A percentile compares a stretch with the other conserved stretches of the same genome.
These are phyloP conservation scores for Carcina quercana DNA, from an alignment of 2,888 invertebrate genomes.

Conservation along the genomic window DNA sequence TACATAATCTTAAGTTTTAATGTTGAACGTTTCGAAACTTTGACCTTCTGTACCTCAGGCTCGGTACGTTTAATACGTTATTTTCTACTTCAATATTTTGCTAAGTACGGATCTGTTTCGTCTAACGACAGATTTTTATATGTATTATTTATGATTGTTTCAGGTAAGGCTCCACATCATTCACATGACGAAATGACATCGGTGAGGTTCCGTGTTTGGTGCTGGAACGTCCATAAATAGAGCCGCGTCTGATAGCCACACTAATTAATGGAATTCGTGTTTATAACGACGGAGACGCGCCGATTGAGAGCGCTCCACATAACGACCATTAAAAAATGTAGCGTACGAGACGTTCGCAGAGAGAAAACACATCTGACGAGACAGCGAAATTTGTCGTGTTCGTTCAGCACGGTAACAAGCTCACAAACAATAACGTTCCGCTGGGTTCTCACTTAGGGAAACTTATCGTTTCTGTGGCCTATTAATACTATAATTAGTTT, in stretches of 20 bases:
- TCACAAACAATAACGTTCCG: too few species aligned
- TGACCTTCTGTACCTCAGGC: slow-evolving; percentile 44
- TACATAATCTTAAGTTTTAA: slow-evolving; percentile 47
- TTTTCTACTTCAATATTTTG: slow-evolving; percentile 21
- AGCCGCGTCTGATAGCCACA: slow-evolving; percentile 15
- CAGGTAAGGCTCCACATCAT: slow-evolving; percentile 44
- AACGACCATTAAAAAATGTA: slow-evolving; percentile 18
- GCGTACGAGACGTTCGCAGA: slow-evolving; percentile 13
- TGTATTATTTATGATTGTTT: slow-evolving; percentile 36
- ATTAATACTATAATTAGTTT: too few species aligned
- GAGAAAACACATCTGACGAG: slow-evolving; percentile 15
- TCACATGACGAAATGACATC: slow-evolving; percentile 32
- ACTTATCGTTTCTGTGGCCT: too few species aligned
- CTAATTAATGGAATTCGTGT: slow-evolving; percentile 22
- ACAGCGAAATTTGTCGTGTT: not conserved
- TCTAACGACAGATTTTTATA: slow-evolving; percentile 1
- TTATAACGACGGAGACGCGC: slow-evolving; percentile 12
- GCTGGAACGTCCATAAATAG: slow-evolving; percentile 14
- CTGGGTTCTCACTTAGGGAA: too few species aligned
- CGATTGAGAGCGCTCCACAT: slow-evolving; percentile 17
- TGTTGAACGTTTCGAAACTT: slow-evolving; percentile 50
- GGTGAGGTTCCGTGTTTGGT: slow-evolving; percentile 39
- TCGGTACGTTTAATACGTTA: slow-evolving; percentile 30
- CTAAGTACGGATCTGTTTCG: slow-evolving; percentile 6
- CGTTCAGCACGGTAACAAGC: slow-evolving; percentile 1